Conservation (phyloP, 2,888 invertebrate genomes). For the Erebia aethiops region DNA sequence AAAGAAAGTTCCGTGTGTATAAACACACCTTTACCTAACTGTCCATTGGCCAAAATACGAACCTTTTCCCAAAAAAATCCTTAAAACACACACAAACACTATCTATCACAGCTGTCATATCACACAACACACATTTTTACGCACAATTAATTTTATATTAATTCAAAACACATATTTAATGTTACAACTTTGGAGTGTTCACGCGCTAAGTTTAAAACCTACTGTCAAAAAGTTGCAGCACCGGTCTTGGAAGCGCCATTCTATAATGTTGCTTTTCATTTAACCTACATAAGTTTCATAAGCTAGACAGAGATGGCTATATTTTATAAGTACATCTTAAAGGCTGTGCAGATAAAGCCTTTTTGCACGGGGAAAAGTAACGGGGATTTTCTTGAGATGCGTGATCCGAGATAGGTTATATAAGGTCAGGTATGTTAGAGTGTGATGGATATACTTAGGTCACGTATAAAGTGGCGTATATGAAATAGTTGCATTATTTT, state of each 20-base stretch:
- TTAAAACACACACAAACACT: constrained; percentile 38
- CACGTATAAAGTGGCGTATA: constrained; percentile 57
- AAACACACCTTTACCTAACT: constrained; percentile 50
- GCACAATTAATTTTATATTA: constrained; percentile 50
- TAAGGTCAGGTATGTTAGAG: constrained; percentile 57
- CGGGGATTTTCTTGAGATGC: constrained; percentile 81
- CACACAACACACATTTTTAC: constrained; percentile 48
- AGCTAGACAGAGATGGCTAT: constrained; percentile 50
- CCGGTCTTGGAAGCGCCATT: constrained; percentile 65
- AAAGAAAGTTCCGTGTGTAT: constrained; percentile 64
- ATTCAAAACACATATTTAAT: constrained; percentile 57
- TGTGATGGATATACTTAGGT: constrained; percentile 61
- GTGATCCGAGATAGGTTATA: constrained; percentile 66
- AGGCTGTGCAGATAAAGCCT: constrained; percentile 74
- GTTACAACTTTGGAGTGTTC: constrained; percentile 50
- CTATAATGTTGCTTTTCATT: constrained; percentile 51
- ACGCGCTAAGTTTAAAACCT: constrained; percentile 64
- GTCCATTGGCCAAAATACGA: constrained; percentile 49
- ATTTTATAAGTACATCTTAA: constrained; percentile 36
- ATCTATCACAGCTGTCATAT: constrained; percentile 19
- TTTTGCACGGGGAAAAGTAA: constrained; percentile 83
- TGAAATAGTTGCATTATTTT: constrained; percentile 49
- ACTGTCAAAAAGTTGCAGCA: constrained; percentile 81
- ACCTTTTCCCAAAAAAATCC: constrained; percentile 44
- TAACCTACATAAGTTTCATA: constrained; percentile 4